Evolutionary conservation across 1,140 invertebrate genomes (phyloP).

Genomic region (Globodera rostochiensis): DNA sequence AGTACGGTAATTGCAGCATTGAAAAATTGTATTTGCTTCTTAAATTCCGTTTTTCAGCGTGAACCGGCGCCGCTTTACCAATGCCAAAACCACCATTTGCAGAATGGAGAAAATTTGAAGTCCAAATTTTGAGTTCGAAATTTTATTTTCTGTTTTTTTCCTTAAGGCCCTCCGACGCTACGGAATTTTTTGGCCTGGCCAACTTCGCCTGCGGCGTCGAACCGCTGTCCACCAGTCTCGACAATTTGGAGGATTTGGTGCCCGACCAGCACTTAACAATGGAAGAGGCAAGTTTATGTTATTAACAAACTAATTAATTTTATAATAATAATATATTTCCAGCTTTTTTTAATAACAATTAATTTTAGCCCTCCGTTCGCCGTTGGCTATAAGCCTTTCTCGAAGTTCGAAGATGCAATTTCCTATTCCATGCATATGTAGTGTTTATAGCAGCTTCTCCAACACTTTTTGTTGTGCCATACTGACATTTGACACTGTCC

Average conservation of each 20-base stretch:
- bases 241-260: constrained; percentile 2
- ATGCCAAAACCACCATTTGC: not conserved
- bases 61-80: not conserved
- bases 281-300: not conserved
- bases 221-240: not conserved
- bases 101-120: not conserved
- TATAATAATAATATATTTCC: no score
- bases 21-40: not conserved
- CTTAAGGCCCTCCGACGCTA: not conserved
- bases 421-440: no score
- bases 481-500: no score
- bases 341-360: no score
- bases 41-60: not conserved
- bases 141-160: no score
- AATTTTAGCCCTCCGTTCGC: no score
- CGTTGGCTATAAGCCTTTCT: no score
- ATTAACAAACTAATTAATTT: no score
- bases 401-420: no score
- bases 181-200: not conserved
- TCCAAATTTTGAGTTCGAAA: no score
- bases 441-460: no score
- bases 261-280: not conserved
- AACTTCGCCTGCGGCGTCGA: not conserved
- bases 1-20: not conserved
- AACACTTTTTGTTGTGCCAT: no score